Conservation (phyloP, 2,888 invertebrate genomes). For the Carpatolechia fugitivella region DNA sequence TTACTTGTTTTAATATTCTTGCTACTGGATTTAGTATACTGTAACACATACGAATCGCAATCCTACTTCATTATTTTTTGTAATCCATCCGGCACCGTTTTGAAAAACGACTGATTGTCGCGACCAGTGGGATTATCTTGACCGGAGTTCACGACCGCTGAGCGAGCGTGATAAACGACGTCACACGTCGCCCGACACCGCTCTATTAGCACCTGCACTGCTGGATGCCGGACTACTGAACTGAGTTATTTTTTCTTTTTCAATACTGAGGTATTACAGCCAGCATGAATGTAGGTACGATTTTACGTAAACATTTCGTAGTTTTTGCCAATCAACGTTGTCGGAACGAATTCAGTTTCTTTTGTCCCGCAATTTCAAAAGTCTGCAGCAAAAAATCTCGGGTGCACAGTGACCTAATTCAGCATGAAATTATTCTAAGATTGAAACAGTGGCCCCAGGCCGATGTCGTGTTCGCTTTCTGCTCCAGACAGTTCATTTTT, state of each 20-base stretch:
- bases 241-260: background rate
- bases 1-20: too few relatives aligned
- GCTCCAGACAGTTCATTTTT: slow-evolving; percentile 79
- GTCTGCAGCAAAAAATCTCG: slow-evolving; percentile 33
- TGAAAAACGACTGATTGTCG: slow-evolving; percentile 2
- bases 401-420: slow-evolving; percentile 42
- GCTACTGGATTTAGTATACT: too few relatives aligned
- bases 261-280: background rate
- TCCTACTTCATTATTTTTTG: background rate
- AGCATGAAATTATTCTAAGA: slow-evolving; percentile 73
- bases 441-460: slow-evolving; percentile 73
- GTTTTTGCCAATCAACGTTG: background rate
- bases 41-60: background rate
- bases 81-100: background rate
- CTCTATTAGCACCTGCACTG: slow-evolving; percentile 27
- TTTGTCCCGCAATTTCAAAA: slow-evolving; percentile 22
- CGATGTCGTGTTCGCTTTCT: slow-evolving; percentile 66
- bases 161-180: slow-evolving; percentile 16
- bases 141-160: slow-evolving; percentile 6
- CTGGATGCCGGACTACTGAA: slow-evolving; percentile 22
- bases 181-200: slow-evolving; percentile 16
- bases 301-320: background rate
- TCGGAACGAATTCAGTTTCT: slow-evolving; percentile 10
- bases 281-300: background rate
- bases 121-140: slow-evolving; percentile 6